Conservation (phyloP, 1,140 invertebrate species). For the Arctopsyche grandis region DNA sequence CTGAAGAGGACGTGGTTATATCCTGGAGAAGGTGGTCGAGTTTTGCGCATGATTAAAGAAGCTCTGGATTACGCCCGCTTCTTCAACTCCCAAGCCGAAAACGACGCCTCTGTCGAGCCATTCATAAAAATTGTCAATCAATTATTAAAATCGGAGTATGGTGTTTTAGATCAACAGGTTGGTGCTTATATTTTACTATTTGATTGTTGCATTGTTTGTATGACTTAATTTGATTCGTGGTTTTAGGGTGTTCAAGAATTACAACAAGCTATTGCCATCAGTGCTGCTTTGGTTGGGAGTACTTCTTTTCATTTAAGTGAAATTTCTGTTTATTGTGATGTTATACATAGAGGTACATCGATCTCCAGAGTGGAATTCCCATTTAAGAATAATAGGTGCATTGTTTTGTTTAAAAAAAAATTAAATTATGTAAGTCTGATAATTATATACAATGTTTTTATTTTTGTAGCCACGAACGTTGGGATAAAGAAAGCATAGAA, state of each 20-base stretch:
- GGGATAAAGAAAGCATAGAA: constrained; percentile 50
- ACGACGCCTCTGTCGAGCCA: constrained; percentile 60
- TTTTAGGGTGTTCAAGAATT: constrained; percentile 48
- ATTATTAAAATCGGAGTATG: constrained; percentile 62
- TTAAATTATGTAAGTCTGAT: neutral
- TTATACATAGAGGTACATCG: neutral
- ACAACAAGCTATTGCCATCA: constrained; percentile 37
- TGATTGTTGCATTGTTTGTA: neutral
- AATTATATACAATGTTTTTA: constrained; percentile 6
- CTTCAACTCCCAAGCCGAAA: constrained; percentile 57
- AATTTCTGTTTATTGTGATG: constrained; percentile 42
- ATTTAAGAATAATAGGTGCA: constrained; percentile 46
- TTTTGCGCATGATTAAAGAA: constrained; percentile 64
- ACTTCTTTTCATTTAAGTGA: constrained; percentile 47
- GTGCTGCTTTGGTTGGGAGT: constrained; percentile 33
- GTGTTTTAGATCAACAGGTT: constrained; percentile 67
- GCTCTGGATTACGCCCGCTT: constrained; percentile 65
- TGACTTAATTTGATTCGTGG: constrained; percentile 9
- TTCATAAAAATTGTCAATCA: constrained; percentile 65
- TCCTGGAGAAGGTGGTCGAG: constrained; percentile 69
- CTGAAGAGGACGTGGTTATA: constrained; percentile 59
- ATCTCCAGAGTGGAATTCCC: constrained; percentile 44
- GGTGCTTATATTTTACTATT: constrained; percentile 38
- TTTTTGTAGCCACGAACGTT: constrained; percentile 43
- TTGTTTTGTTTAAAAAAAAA: constrained; percentile 30